phyloP scores from a whole-genome alignment of 2,113 vertebrate genomes.

The Nansenia antarctica region DNA sequence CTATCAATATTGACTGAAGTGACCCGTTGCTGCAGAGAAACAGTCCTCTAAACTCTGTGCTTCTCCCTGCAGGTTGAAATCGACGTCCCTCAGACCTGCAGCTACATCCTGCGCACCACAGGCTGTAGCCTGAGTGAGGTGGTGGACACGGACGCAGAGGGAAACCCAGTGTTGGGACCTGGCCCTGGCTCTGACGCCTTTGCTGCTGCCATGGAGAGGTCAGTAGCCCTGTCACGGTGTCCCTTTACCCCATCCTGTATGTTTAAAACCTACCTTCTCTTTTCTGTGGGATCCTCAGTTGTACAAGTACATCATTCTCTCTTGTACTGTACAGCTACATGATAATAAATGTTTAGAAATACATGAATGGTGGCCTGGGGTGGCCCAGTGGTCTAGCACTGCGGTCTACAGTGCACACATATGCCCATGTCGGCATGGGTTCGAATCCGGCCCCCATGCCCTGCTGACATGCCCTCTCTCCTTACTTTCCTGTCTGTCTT shows the following conservation, averaged over 20 bases:
- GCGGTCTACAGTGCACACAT: no score
- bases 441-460: no score
- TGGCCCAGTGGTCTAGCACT: no score
- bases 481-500: no score
- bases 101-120: conserved; percentile 80
- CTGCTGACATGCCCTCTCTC: no score
- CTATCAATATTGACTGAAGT: no score
- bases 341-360: background rate
- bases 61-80: conserved; percentile 81
- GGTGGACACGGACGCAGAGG: conserved; percentile 67
- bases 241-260: background rate
- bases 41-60: background rate
- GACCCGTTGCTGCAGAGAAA: no score
- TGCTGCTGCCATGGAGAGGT: conserved; percentile 87
- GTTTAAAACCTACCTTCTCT: background rate
- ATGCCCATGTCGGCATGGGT: no score
- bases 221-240: conserved; percentile 29
- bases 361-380: no score
- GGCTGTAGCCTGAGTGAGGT: conserved; percentile 86
- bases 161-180: conserved; percentile 74
- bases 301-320: background rate
- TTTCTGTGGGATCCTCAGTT: no score
- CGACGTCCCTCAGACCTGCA: conserved; percentile 89
- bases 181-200: conserved; percentile 83
- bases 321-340: background rate